Percentiles rank a stretch among this genome's conserved stretches.
These are phyloP conservation scores for Carettochelys insculpta DNA, from an alignment of 2,113 vertebrate species.

Conservation along the genomic window DNA sequence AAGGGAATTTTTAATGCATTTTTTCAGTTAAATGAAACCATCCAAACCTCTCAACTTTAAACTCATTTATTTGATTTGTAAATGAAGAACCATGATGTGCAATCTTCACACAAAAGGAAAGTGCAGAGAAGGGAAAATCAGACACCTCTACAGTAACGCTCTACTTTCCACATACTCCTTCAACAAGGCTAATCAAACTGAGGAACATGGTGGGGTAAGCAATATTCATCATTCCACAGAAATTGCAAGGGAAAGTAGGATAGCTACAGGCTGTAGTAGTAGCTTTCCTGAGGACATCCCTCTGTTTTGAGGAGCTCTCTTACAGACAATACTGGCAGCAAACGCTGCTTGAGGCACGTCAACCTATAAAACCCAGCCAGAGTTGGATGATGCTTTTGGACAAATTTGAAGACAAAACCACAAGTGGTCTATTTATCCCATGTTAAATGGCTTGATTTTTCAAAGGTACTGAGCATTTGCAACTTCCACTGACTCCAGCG, in stretches of 20 bases:
- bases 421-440: background rate
- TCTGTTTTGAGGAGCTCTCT: background rate
- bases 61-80: background rate
- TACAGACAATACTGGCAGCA: slow-evolving; percentile 22
- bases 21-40: background rate
- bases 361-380: accelerated
- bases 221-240: background rate
- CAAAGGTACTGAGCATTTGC: background rate
- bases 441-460: background rate
- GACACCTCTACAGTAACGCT: background rate
- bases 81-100: background rate
- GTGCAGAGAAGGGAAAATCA: background rate
- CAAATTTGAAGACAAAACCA: background rate
- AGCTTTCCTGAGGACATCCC: background rate
- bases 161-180: accelerated
- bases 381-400: background rate
- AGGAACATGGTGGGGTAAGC: background rate
- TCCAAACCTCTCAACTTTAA: background rate
- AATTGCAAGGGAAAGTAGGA: accelerated
- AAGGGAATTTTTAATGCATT: background rate
- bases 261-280: background rate
- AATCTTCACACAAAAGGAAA: accelerated
- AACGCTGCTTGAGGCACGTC: background rate
- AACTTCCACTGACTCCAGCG: background rate
- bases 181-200: background rate